These are phyloP conservation scores for Rhyacophila brunnea DNA, from an alignment of 1,140 invertebrate species.

Conservation along the genomic window DNA sequence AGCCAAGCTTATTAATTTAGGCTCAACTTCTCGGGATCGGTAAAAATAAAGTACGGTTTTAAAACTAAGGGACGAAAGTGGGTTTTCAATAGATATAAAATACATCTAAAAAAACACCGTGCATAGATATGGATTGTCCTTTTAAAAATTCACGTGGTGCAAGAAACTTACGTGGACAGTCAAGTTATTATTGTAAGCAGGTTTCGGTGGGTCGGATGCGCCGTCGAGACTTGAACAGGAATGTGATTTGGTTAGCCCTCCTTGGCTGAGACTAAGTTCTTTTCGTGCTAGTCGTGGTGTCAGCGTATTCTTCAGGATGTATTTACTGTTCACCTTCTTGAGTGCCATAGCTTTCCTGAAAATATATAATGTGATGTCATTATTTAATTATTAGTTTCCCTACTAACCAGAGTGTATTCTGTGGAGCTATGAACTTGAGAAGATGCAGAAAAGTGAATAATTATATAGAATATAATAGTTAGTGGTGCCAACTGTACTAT, in stretches of 20 bases:
- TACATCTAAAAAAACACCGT: not conserved
- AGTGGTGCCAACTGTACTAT: no score
- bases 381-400: no score
- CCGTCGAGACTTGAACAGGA: constrained; percentile 69
- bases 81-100: no score
- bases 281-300: constrained; percentile 72
- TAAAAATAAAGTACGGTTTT: no score
- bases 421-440: no score
- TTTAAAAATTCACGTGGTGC: not conserved
- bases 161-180: constrained; percentile 66
- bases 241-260: constrained; percentile 62
- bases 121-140: not conserved
- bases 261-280: constrained; percentile 52
- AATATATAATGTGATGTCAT: no score
- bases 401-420: no score
- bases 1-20: no score
- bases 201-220: constrained; percentile 51
- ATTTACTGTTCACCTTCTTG: constrained; percentile 80
- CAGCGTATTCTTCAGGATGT: constrained; percentile 78
- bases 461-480: no score
- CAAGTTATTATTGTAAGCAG: constrained; percentile 60
- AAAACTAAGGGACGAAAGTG: no score
- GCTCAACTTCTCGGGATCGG: no score
- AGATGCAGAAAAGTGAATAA: no score
- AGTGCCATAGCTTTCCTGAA: constrained; percentile 75